Base-by-base conservation (phyloP, 2,888 invertebrate genomes). In the Hydrotaea diabolus region DNA sequence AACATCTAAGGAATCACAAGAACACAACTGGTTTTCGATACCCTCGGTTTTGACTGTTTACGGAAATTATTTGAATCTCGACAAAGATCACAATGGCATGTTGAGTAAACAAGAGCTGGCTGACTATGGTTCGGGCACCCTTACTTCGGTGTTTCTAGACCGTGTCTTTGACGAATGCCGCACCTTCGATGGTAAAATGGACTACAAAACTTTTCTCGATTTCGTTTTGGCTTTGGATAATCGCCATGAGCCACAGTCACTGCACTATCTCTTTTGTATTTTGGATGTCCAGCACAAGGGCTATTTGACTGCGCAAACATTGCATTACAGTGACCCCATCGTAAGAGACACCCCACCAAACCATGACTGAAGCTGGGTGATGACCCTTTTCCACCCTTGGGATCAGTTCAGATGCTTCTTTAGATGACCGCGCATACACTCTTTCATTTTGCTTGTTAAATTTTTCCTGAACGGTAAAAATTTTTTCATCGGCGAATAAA, bases 151-250 rank as follows among this genome's bases (percentile, higher is more conserved):
- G 0, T 99, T 99, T 92, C 94, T 99, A 2, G 97, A 98, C 89
- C 94, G 98, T 49, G 97, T 99, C 0, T 99, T 98, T 93, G 98
- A 98, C 91, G 98, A 98, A 89, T 98, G 98, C 89, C 94, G 98
- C 3, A 99, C 98, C 0, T 98, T 98, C 91, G 97, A 98, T 88
- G 97, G 97, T 0, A 97, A 98, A 92, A 97, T 98, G 97, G 99
- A 99, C 93, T 99, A 98, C 93, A 98, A 98, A 93, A 98, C 98
- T 0, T 99, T 98, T 92, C 93, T 99, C 26, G 98, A 99, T 91
- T 96, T 99, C 91, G 98, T 98, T 0, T 93, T 99, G 43, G 98
- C 98, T 0, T 93, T 98, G 86, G 98, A 98, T 92, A 98, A 98
- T 93, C 94, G 97, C 21, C 95, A 96, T 85, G 98, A 98, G 91